A percentile compares a stretch with the other conserved stretches of the same genome.
phyloP scores from a whole-genome alignment of 2,888 invertebrate species.

The Drosophila parthenogenetica region DNA sequence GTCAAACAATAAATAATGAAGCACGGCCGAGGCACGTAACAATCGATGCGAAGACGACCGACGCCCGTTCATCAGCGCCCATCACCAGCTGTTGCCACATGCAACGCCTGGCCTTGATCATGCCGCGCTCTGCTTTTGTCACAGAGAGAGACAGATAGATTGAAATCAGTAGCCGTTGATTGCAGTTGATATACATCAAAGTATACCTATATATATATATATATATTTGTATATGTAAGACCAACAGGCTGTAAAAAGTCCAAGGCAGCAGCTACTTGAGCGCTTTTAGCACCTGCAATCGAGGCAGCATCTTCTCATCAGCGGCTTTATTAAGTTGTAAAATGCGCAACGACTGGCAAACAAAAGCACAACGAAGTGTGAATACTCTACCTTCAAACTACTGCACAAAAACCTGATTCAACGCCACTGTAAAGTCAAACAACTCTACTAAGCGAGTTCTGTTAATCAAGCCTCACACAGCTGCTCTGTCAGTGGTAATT shows the following conservation, averaged over 20 bases:
- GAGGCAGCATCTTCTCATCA: constrained; percentile 53
- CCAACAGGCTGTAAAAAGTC: constrained; percentile 56
- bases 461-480: constrained; percentile 41
- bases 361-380: constrained; percentile 9
- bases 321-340: constrained; percentile 63
- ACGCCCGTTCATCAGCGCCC: constrained; percentile 61
- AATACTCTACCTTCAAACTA: constrained; percentile 33
- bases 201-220: too few relatives aligned
- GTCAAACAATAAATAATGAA: constrained; percentile 63
- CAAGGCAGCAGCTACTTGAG: constrained; percentile 52
- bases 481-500: constrained; percentile 51
- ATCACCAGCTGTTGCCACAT: constrained; percentile 39
- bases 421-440: background rate
- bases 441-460: constrained; percentile 1
- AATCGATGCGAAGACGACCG: constrained; percentile 41
- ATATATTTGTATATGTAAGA: constrained; percentile 51
- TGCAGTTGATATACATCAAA: constrained; percentile 69
- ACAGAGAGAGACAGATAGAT: constrained; percentile 28
- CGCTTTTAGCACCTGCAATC: constrained; percentile 66
- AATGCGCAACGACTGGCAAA: constrained; percentile 34
- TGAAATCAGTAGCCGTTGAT: constrained; percentile 69
- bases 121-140: constrained; percentile 61
- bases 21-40: constrained; percentile 55
- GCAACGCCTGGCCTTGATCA: constrained; percentile 57
- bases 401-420: background rate